phyloP scores from a whole-genome alignment of 2,888 invertebrate genomes.

The Pachliopta kotzebuea region DNA sequence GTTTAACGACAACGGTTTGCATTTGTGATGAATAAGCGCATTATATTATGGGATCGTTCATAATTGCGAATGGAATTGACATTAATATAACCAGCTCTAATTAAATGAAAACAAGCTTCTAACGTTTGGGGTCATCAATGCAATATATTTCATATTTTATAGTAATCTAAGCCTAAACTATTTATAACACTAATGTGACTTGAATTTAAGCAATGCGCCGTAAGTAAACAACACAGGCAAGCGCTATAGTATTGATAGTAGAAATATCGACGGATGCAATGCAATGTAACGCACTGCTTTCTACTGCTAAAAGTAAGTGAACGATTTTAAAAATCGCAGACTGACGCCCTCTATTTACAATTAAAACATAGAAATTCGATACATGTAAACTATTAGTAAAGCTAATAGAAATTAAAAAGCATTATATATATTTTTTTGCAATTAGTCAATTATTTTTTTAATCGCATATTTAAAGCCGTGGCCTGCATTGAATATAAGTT shows the following conservation, averaged over 20 bases:
- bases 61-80: slow-evolving; percentile 19
- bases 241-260: slow-evolving; percentile 15
- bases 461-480: slow-evolving; percentile 13
- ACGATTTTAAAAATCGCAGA: slow-evolving; percentile 33
- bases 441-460: slow-evolving; percentile 30
- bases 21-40: slow-evolving; percentile 22
- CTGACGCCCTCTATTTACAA: slow-evolving; percentile 42
- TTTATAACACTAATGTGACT: slow-evolving; percentile 9
- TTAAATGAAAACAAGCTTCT: slow-evolving; percentile 2
- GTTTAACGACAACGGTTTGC: slow-evolving; percentile 16
- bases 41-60: neutral
- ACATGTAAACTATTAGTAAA: slow-evolving; percentile 28
- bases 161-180: slow-evolving; percentile 8
- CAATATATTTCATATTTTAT: slow-evolving; percentile 14
- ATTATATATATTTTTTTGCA: slow-evolving; percentile 26
- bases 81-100: slow-evolving; percentile 9
- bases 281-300: slow-evolving; percentile 14
- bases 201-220: slow-evolving; percentile 1
- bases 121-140: slow-evolving; percentile 13
- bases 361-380: slow-evolving; percentile 30
- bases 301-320: slow-evolving; percentile 19
- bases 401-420: slow-evolving; percentile 23
- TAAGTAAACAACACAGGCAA: slow-evolving; percentile 9
- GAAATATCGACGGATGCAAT: slow-evolving; percentile 9
- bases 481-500: slow-evolving; percentile 18